Base-by-base conservation (phyloP, 2,113 vertebrate genomes). In the Ranitomeya variabilis region DNA sequence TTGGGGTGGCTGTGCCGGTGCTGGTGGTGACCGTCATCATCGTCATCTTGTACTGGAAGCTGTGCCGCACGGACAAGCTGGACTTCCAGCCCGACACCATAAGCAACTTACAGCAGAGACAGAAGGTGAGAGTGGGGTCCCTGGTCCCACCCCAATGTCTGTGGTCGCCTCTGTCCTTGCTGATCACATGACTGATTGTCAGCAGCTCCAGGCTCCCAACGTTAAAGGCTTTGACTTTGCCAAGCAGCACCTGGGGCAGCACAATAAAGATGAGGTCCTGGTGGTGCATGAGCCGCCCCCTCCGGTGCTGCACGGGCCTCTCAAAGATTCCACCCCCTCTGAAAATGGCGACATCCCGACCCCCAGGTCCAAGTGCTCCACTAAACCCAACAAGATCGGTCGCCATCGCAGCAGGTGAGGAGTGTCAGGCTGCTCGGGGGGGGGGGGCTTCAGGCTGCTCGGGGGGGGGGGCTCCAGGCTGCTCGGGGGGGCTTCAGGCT, bases 191-290 rank as follows among this genome's bases (percentile, higher is more conserved):
- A 52, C n/a, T 73, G 11, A 15, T 52, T 77, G 7, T 23, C 51
- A 19, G 6, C 87, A 99, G 98, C 92, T 99, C 91, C 98, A 99
- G 95, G 95, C 96, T 73, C 97, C 98, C 89, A 99, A 95, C 0
- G 98, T 99, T 91, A 99, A 99, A 93, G 98, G 98, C 90, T 99
- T 99, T 73, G 98, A 99, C 92, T 99, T 99, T 93, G 98, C 98
- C 85, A 99, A 99, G 93, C 97, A 99, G 90, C 98, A 99, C 92
- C 95, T 99, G 92, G 98, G 98, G 55, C 98, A 99, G 93, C 97
- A 98, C 93, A 98, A 93, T 90, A 99, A 99, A 91, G 98, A 99
- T 59, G 97, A 99, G 90, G 94, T 99, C 85, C 93, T 97, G 93
- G 97, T 99, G 87, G 97, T 98, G 89, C 98, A 99, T 6, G 98